Base-by-base conservation (phyloP, 2,888 invertebrate genomes). In the Lycia hirtaria region DNA sequence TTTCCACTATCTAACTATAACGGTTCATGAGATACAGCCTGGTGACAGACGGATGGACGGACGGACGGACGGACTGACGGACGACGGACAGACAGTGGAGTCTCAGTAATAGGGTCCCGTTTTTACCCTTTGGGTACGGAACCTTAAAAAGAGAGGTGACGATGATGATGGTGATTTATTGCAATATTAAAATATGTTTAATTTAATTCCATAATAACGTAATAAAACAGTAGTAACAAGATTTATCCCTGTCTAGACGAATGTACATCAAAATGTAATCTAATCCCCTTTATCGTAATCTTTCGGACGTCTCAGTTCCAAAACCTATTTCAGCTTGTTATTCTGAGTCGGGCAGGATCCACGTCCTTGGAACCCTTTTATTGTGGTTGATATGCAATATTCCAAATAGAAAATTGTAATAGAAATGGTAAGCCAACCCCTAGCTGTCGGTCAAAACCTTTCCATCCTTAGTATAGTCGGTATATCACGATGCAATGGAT, bases 341-440 rank as follows among this genome's bases (percentile, higher is more conserved):
- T 54, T 58, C 56, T n/a, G 14, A 54, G 56, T 56, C 57, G 54
- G 48, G 30, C 41, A 19, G 45, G 59, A 60, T 60, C 51, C 48
- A 14, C 45, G 28, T 44, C 54, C 45, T 45, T 49, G 38, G 45
- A 59, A 66, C 63, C 63, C 64, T 66, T 68, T 65, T 63, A 63
- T 51, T 61, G 59, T 52, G 52, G 51, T 50, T 57, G 56, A 60
- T 62, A 62, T 60, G 56, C 50, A 50, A 50, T 59, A 63, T 63
- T 56, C 55, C 56, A 60, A 62, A 65, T 61, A 60, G 60, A 54
- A 64, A 60, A 60, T 55, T 53, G 38, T 44, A 35, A 50, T 49
- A 58, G 45, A 64, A 60, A 58, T 55, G 53, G 28, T 40, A 40
- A 56, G 51, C 44, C 30, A 26, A 37, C 33, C 48, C 48, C 20